Percentiles rank a stretch among this genome's conserved stretches.
These are phyloP conservation scores for Oryzias woworae DNA, from an alignment of 2,113 vertebrate species.

Conservation along the genomic window DNA sequence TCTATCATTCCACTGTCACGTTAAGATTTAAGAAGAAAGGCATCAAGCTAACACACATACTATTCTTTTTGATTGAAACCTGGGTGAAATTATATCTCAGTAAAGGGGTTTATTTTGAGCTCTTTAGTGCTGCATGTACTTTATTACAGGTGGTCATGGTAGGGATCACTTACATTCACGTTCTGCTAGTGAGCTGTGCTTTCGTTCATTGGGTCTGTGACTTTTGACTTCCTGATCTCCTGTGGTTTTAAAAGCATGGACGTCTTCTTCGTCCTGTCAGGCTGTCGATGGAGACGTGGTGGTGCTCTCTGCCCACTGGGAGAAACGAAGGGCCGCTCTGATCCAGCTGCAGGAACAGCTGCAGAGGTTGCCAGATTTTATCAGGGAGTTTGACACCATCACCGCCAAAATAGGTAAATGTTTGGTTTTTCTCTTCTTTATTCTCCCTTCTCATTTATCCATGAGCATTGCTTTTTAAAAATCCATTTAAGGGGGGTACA, in stretches of 20 bases:
- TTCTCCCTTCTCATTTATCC: too few species aligned
- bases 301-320: constrained; percentile 94
- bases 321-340: constrained; percentile 83
- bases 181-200: background rate
- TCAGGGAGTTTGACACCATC: constrained; percentile 84
- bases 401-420: constrained; percentile 82
- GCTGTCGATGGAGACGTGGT: constrained; percentile 88
- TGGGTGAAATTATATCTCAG: too few species aligned
- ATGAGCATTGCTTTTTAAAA: too few species aligned
- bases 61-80: too few species aligned
- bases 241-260: background rate
- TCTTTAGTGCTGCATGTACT: too few species aligned
- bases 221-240: background rate
- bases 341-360: constrained; percentile 87
- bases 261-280: constrained; percentile 62
- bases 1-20: too few species aligned
- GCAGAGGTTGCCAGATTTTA: constrained; percentile 83
- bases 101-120: too few species aligned
- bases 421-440: background rate
- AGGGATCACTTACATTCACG: background rate
- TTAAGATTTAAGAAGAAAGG: too few species aligned
- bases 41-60: too few species aligned
- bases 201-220: background rate
- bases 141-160: too few species aligned
- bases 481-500: too few species aligned